Conservation (phyloP, 2,113 vertebrate genomes). For the Macrotis lagotis region DNA sequence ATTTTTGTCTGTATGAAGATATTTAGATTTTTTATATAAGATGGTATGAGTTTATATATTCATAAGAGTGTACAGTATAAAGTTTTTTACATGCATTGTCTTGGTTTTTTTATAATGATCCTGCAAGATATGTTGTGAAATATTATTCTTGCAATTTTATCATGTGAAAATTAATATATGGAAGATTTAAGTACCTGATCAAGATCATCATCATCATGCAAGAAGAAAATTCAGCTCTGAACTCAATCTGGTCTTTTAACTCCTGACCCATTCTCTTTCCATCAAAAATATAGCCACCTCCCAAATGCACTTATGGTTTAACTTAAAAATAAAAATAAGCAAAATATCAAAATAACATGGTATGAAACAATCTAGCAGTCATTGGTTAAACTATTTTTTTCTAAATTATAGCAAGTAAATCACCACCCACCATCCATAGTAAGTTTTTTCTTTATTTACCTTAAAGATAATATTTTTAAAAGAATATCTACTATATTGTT, state of each 20-base stretch:
- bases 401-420: not conserved
- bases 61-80: not conserved
- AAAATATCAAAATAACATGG: no score
- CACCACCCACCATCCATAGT: not conserved
- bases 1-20: not conserved
- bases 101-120: not conserved
- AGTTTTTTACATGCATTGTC: not conserved
- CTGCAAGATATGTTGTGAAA: not conserved
- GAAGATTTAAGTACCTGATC: not conserved
- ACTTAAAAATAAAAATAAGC: not conserved
- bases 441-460: not conserved
- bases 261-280: not conserved
- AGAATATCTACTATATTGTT: no score
- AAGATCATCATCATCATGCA: not conserved
- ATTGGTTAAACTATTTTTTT: not conserved
- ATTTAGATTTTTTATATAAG: not conserved
- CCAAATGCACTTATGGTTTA: not conserved
- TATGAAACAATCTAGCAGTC: not conserved
- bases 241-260: not conserved
- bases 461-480: not conserved
- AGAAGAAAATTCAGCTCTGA: not conserved
- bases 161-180: not conserved
- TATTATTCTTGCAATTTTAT: not conserved
- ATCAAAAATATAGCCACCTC: not conserved
- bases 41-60: not conserved